These are phyloP conservation scores for Festucalex cinctus DNA, from an alignment of 2,113 vertebrate genomes.

Conservation along the genomic window DNA sequence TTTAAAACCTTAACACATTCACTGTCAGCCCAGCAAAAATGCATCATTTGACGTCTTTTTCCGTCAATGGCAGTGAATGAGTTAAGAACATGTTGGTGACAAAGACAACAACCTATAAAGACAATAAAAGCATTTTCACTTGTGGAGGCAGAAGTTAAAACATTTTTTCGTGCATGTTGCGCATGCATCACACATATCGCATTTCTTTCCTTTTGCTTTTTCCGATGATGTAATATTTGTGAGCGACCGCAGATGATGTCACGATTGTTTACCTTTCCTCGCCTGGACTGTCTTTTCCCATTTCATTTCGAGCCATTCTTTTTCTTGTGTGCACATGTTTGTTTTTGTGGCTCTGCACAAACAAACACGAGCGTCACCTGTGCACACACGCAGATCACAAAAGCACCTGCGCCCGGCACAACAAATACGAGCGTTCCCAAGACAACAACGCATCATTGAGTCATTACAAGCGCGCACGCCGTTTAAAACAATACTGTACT, in stretches of 20 bases:
- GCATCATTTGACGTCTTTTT: no score
- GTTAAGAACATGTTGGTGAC: no score
- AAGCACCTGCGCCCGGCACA: conserved; percentile 51
- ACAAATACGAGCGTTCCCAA: conserved; percentile 67
- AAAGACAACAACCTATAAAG: no score
- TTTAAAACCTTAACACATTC: no score
- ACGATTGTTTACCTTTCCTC: background rate
- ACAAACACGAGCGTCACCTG: conserved; percentile 36
- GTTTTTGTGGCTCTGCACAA: conserved; percentile 13
- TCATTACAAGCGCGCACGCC: conserved; percentile 60
- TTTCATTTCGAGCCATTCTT: conserved; percentile 10
- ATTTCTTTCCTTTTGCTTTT: background rate
- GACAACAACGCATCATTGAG: conserved; percentile 65
- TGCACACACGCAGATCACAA: conserved; percentile 49
- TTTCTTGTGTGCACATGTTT: background rate
- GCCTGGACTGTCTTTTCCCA: conserved; percentile 6
- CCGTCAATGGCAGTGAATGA: no score
- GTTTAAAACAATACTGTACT: conserved; percentile 34
- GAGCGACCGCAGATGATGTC: background rate
- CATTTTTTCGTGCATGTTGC: background rate
- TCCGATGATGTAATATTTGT: conserved; percentile 20
- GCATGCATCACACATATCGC: background rate
- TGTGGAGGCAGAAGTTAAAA: background rate
- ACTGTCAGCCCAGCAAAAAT: no score
- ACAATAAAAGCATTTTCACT: no score